These are phyloP conservation scores for Nanger granti DNA, from an alignment of 2,113 vertebrate species.

Conservation along the genomic window DNA sequence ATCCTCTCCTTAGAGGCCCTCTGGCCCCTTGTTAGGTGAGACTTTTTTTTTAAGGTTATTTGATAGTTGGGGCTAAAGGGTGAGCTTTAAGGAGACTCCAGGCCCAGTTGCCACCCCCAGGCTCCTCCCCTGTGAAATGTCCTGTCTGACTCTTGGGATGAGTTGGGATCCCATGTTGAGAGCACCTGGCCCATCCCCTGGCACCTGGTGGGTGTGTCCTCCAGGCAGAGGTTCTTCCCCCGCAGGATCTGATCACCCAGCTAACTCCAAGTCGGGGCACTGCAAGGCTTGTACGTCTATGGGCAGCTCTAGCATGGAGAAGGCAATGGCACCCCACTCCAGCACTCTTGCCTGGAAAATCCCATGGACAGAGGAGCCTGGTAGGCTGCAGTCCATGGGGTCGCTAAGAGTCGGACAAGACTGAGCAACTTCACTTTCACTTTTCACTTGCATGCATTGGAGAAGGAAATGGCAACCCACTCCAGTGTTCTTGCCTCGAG, in stretches of 20 bases:
- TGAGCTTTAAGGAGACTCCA: not conserved
- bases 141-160: not conserved
- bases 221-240: not conserved
- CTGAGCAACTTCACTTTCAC: too few species aligned
- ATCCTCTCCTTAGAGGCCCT: not conserved
- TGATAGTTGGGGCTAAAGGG: not conserved
- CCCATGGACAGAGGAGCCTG: too few species aligned
- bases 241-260: too few species aligned
- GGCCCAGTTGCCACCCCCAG: not conserved
- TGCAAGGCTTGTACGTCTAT: fast-evolving
- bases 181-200: not conserved
- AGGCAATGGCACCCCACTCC: too few species aligned
- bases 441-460: too few species aligned
- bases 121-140: not conserved
- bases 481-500: too few species aligned
- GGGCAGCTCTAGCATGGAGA: not conserved
- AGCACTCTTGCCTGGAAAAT: too few species aligned
- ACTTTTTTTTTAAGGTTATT: not conserved
- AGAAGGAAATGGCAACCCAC: too few species aligned
- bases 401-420: too few species aligned
- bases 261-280: fast-evolving
- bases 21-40: not conserved
- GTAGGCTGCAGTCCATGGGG: too few species aligned
- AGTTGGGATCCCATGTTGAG: not conserved
- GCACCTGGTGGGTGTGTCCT: not conserved